Conservation (phyloP, 2,113 vertebrate species). For the Euleptes europaea region DNA sequence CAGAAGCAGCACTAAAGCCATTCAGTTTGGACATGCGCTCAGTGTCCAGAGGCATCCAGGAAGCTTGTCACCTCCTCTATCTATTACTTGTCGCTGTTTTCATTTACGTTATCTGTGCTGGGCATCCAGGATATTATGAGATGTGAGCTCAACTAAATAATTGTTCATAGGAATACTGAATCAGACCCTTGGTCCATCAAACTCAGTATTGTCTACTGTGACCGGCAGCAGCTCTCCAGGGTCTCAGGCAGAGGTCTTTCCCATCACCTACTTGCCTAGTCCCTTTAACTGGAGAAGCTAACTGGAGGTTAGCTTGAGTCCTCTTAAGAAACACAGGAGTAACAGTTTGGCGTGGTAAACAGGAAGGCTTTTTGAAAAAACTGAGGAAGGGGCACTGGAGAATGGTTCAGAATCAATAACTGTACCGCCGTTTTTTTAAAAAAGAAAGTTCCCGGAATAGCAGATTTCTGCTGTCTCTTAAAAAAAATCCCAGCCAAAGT, state of each 20-base stretch:
- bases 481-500: slow-evolving; percentile 34
- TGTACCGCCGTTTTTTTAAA: slow-evolving; percentile 12
- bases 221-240: no score
- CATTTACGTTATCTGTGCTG: not conserved
- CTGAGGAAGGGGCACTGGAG: slow-evolving; percentile 4
- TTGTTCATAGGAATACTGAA: no score
- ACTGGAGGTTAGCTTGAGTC: not conserved
- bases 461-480: not conserved
- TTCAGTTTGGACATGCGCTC: not conserved
- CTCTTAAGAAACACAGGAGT: not conserved
- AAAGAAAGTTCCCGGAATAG: not conserved
- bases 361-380: not conserved
- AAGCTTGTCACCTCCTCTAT: not conserved
- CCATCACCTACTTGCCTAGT: no score
- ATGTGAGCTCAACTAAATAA: not conserved
- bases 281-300: no score
- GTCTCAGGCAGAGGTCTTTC: no score
- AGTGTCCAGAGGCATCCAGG: not conserved
- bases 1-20: not conserved
- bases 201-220: no score
- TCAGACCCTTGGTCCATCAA: no score
- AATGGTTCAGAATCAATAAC: not conserved
- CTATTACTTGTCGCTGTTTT: not conserved
- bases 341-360: not conserved
- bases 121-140: not conserved